Base-by-base conservation (phyloP, 2,888 invertebrate genomes). In the Microctonus brassicae region DNA sequence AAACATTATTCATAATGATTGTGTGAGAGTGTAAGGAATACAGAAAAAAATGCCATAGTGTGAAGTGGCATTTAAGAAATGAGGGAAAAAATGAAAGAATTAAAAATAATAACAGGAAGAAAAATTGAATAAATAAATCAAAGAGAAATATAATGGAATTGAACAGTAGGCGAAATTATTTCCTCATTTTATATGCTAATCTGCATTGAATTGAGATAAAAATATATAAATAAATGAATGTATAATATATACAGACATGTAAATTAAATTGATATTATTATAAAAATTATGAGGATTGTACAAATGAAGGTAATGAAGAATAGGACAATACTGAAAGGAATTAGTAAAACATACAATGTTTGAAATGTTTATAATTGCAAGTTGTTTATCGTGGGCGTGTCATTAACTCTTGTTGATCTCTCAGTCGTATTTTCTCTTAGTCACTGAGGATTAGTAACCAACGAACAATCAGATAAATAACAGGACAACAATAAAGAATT, bases 381-480 rank as follows among this genome's bases (percentile, higher is more conserved):
- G 36, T 58, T 79, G 79, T 79, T 81, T n/a, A n/a, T n/a, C n/a
- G 82, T 82, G 80, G 82, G 82, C 77, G 82, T 78, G 81, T 82
- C 81, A 82, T 84, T 81, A 83, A 82, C 81, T 81, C 79, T 75
- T 77, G 34, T 57, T 33, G 29, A 29, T 22, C 53, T 17, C 17
- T 52, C 3, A 47, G 6, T 29, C 17, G 53, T 20, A 47, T 34
- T 47, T 63, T n/a, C 26, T 26, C 24, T 63, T 47, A 24, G 55
- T 55, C 42, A 55, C 2, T 11, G 13, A 22, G 3, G 6, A 17
- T n/a, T 17, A 17, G 17, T 47, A 26, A 7, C 7, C 55, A 26
- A 55, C 55, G 6, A 2, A 55, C 55, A 10, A 22, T 10, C 17
- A 9, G n/a, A 55, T 26, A 6, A 55, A 24, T 24, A 55, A 24